Conservation (phyloP, 2,888 invertebrate genomes). For the Melinaea marsaeus region DNA sequence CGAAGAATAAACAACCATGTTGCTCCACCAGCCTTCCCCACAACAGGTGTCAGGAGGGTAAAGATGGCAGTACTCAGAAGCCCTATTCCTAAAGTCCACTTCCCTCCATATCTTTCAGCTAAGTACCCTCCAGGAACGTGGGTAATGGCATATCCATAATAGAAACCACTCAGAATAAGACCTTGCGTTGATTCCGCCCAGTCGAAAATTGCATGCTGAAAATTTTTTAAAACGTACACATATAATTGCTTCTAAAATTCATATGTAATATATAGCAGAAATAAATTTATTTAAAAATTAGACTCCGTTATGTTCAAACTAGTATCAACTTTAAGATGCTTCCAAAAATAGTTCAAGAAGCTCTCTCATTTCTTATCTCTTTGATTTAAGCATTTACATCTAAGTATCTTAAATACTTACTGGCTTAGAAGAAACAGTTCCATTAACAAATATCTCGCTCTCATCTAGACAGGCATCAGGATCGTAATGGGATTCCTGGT, state of each 20-base stretch:
- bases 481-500: constrained; percentile 50
- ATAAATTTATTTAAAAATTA: no score
- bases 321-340: no score
- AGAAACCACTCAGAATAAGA: constrained; percentile 87
- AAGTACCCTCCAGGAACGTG: constrained; percentile 91
- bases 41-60: constrained; percentile 87
- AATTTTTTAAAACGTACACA: no score
- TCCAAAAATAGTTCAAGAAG: no score
- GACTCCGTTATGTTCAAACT: no score
- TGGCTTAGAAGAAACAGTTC: constrained; percentile 56
- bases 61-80: constrained; percentile 89
- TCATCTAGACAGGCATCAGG: constrained; percentile 67
- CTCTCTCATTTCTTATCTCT: no score
- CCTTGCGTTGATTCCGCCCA: constrained; percentile 89
- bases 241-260: no score
- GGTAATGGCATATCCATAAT: constrained; percentile 91
- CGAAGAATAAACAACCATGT: constrained; percentile 78
- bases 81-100: constrained; percentile 89
- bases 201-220: constrained; percentile 72
- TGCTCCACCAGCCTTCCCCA: constrained; percentile 79
- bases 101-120: constrained; percentile 90
- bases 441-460: constrained; percentile 52
- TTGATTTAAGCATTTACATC: constrained; percentile 33
- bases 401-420: constrained; percentile 42
- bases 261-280: no score